Conservation (phyloP, 92 coral and sea anemone genomes). For the Epizoanthus stellaris region DNA sequence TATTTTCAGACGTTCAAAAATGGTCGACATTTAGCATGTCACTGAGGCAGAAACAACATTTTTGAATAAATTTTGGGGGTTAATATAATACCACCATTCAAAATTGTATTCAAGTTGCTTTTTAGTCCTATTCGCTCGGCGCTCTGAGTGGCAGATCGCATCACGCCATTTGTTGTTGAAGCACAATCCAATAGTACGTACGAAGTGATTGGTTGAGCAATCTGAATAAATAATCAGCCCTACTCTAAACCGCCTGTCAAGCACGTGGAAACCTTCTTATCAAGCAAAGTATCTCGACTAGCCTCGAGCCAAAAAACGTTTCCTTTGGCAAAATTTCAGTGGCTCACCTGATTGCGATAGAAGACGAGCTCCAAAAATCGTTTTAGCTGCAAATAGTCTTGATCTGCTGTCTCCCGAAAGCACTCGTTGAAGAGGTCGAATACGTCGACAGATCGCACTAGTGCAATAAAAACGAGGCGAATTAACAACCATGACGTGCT, state of each 20-base stretch:
- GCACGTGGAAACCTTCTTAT: constrained; percentile 11
- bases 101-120: background rate
- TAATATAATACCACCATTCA: too few relatives aligned
- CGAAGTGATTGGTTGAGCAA: constrained; percentile 14
- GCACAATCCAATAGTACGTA: background rate
- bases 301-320: background rate
- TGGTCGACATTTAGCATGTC: constrained; percentile 25
- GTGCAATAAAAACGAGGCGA: background rate
- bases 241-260: background rate
- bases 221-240: constrained; percentile 15
- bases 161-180: constrained; percentile 41
- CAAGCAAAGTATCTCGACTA: background rate
- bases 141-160: constrained; percentile 38
- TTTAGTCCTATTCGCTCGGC: background rate
- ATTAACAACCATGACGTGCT: background rate
- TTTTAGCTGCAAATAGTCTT: background rate
- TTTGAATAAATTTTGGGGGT: background rate
- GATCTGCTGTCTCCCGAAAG: background rate
- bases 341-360: constrained; percentile 40
- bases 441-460: background rate
- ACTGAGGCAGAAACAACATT: background rate
- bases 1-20: constrained; percentile 26
- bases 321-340: constrained; percentile 17
- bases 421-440: constrained; percentile 10
- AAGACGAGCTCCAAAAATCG: constrained; percentile 9